Conservation (phyloP, 2,888 invertebrate genomes). For the Eurytoma californica region DNA sequence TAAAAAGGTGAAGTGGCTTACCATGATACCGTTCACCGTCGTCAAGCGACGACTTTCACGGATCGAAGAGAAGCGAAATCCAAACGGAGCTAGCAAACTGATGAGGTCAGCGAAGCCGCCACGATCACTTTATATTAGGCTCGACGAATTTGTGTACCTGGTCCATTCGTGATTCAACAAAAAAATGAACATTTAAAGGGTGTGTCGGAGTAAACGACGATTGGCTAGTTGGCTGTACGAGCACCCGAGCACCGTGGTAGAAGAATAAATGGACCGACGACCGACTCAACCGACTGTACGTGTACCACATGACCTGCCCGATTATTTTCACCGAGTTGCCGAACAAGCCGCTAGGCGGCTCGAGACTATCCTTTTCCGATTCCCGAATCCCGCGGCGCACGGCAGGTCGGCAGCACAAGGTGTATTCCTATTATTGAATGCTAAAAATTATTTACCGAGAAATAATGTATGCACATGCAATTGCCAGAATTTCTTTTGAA, state of each 20-base stretch:
- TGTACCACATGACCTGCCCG: too few species aligned
- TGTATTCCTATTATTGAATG: too few species aligned
- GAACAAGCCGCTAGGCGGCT: conserved; percentile 8
- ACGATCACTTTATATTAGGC: conserved; percentile 56
- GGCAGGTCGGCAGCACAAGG: too few species aligned
- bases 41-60: conserved; percentile 47
- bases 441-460: too few species aligned
- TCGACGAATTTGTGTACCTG: conserved; percentile 63
- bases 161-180: conserved; percentile 61
- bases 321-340: background rate
- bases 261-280: too few species aligned
- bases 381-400: background rate
- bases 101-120: conserved; percentile 24
- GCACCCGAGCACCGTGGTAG: background rate
- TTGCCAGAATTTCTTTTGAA: too few species aligned
- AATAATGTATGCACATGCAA: too few species aligned
- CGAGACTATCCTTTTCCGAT: background rate
- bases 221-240: conserved; percentile 58
- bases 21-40: conserved; percentile 54
- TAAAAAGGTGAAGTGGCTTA: conserved; percentile 46
- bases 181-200: conserved; percentile 73
- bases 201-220: conserved; percentile 69
- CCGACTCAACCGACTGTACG: too few species aligned
- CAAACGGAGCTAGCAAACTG: conserved; percentile 1
- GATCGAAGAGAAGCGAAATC: conserved; percentile 23